A percentile compares a stretch with the other conserved stretches of the same genome.
Conservation (phyloP, 2,888 invertebrate species). For the Tachina grossa region DNA sequence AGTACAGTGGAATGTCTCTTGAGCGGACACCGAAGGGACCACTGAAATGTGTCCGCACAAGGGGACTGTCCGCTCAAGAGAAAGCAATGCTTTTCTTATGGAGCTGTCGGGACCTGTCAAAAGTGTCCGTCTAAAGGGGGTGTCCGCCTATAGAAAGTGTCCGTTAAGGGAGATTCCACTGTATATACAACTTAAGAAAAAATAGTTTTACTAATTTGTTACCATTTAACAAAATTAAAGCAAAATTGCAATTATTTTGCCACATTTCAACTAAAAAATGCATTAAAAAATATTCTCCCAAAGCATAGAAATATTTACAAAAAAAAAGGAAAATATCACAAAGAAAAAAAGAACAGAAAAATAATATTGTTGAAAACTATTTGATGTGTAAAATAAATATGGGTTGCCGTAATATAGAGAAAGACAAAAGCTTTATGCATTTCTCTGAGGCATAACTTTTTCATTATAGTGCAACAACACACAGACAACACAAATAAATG, state of each 20-base stretch:
- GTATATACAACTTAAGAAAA: too few relatives aligned
- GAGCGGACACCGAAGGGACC: too few relatives aligned
- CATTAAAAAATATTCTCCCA: slow-evolving; percentile 6
- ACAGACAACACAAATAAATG: slow-evolving; percentile 16
- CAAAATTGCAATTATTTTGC: neutral
- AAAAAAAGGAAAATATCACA: neutral
- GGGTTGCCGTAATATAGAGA: slow-evolving; percentile 41
- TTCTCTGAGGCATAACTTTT: slow-evolving; percentile 67
- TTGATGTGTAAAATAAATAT: slow-evolving; percentile 20
- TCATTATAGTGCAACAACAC: slow-evolving; percentile 62
- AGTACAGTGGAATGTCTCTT: too few relatives aligned
- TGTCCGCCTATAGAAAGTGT: too few relatives aligned
- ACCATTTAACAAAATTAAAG: neutral
- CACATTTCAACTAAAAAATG: neutral
- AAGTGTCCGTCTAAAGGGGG: too few relatives aligned
- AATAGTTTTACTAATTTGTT: too few relatives aligned
- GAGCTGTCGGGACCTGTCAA: too few relatives aligned
- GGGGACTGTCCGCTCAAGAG: too few relatives aligned
- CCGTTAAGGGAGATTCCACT: too few relatives aligned
- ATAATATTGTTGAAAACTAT: slow-evolving; percentile 17
- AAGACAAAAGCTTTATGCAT: slow-evolving; percentile 57
- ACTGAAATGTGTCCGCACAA: too few relatives aligned
- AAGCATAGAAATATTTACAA: neutral
- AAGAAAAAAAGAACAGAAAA: slow-evolving; percentile 19
- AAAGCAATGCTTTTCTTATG: too few relatives aligned